Evolutionary conservation across 1,140 invertebrate species (phyloP).

Genomic region (Campoletis sonorensis): DNA sequence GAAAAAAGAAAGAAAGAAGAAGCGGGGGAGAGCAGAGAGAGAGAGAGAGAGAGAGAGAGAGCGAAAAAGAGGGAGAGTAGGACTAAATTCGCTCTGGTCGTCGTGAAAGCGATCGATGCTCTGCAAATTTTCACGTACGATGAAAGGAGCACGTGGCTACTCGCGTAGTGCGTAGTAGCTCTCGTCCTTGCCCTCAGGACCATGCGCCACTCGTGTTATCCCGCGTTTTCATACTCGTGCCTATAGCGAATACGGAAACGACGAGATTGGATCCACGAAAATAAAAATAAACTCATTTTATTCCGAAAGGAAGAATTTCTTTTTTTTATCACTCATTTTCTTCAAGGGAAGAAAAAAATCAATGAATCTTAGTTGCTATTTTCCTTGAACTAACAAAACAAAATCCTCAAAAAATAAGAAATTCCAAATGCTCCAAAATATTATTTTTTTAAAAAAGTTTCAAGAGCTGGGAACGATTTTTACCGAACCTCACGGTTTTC

Average conservation of each 20-base stretch:
- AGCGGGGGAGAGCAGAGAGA: no score
- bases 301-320: background rate
- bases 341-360: background rate
- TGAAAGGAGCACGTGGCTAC: constrained; percentile 63
- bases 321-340: background rate
- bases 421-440: no score
- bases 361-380: no score
- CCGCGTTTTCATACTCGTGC: background rate
- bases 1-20: no score
- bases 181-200: constrained; percentile 24
- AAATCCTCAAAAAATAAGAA: no score
- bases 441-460: no score
- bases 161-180: constrained; percentile 54
- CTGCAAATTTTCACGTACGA: constrained; percentile 64
- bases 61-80: constrained; percentile 56
- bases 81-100: constrained; percentile 32
- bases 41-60: constrained; percentile 58
- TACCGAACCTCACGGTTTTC: no score
- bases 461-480: no score
- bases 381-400: no score
- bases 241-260: background rate
- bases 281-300: background rate
- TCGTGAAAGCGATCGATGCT: constrained; percentile 67
- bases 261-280: background rate
- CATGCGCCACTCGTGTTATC: constrained; percentile 20